Evolutionary conservation across 1,140 invertebrate species (phyloP).

Genomic region (Diorhabda elongata): DNA sequence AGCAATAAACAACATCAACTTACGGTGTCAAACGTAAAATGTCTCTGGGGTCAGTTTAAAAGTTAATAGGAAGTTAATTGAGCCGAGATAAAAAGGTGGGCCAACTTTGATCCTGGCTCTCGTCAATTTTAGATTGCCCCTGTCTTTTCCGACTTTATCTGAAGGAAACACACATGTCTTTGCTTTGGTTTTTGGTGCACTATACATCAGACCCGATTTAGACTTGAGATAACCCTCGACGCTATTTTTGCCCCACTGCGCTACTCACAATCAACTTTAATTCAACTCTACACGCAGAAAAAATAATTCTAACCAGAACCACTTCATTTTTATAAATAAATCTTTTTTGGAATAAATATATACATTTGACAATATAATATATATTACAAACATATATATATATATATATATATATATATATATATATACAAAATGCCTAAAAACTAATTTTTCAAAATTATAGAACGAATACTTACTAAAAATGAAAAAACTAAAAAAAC

Average conservation of each 20-base stretch:
- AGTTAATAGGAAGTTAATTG: constrained; percentile 19
- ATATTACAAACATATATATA: too few species aligned
- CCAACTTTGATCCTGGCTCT: constrained; percentile 26
- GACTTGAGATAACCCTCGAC: not conserved
- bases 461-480: too few species aligned
- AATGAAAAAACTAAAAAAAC: too few species aligned
- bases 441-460: too few species aligned
- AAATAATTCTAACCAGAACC: not conserved
- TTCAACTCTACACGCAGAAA: not conserved
- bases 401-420: too few species aligned
- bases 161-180: constrained; percentile 27
- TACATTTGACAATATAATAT: too few species aligned
- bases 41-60: constrained; percentile 22
- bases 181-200: constrained; percentile 1
- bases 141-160: constrained; percentile 30
- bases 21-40: constrained; percentile 14
- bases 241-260: not conserved
- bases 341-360: too few species aligned
- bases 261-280: not conserved
- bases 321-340: too few species aligned
- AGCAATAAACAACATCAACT: constrained; percentile 4
- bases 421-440: too few species aligned
- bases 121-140: constrained; percentile 34
- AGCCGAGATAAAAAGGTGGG: constrained; percentile 21
- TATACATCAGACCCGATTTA: too few species aligned